phyloP scores from a whole-genome alignment of 2,797 vertebrate genomes.

The Spinus olivaceus region DNA sequence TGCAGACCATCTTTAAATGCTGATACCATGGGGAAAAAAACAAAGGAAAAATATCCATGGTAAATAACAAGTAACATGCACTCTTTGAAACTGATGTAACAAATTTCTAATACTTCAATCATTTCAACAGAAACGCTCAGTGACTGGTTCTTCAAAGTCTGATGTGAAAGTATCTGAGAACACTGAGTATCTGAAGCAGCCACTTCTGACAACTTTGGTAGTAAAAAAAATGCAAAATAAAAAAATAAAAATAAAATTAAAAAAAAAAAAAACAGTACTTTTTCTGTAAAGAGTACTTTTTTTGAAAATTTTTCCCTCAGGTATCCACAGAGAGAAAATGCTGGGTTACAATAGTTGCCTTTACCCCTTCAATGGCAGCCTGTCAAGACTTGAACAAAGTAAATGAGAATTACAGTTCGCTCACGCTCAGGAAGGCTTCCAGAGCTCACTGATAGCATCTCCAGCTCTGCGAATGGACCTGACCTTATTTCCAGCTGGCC shows the following conservation, averaged over 20 bases:
- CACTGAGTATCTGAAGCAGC: background rate
- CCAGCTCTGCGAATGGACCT: rapidly evolving
- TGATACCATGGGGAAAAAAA: background rate
- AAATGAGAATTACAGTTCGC: background rate
- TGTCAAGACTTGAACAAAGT: background rate
- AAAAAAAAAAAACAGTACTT: background rate
- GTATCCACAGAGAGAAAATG: background rate
- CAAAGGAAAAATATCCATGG: background rate
- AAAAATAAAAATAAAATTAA: background rate
- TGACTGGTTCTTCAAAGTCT: background rate
- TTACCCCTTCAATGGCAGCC: background rate
- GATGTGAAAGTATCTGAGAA: background rate
- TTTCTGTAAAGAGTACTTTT: background rate
- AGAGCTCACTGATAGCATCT: background rate
- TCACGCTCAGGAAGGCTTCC: background rate
- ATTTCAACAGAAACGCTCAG: background rate
- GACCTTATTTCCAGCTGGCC: background rate
- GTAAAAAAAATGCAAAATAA: rapidly evolving
- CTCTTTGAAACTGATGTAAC: background rate
- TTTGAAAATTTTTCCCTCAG: background rate
- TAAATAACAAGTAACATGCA: background rate
- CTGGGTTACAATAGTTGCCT: background rate
- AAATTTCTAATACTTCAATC: background rate
- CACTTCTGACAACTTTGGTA: background rate
- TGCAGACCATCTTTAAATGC: background rate